Evolutionary conservation across 2,888 invertebrate species (phyloP), one percentile per base, ranked within the genome.

Genomic region (Orthosia incerta): DNA sequence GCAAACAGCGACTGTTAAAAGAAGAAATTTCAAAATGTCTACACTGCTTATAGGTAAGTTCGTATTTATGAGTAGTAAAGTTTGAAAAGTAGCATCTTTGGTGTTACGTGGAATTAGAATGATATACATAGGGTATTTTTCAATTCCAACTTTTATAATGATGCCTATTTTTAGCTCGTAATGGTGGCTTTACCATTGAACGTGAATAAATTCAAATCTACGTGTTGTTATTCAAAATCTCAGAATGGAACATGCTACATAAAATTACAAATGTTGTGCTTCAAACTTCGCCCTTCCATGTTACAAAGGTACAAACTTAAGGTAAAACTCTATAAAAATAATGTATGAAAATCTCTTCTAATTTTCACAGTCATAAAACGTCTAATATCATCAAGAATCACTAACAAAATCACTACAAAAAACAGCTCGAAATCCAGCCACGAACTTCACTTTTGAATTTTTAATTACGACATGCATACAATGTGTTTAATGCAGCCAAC

Each of bases 41-140:
- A 90, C 89, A 48, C 45, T 73, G 56, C 31, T 60, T 91, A 89
- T 89, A 86, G 87, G 86, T 51, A 23, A 20, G 26, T 91, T 89
- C 88, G 88, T 92, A 91, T 92, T 93, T 92, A 92, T 89, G 85
- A 88, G 91, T 89, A 91, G 92, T 94, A 93, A 94, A 94, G 87
- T 92, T 88, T 88, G 87, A 74, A 88, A 87, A 90, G 91, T 90
- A 89, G 89, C 89, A 82, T 91, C 91, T 89, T 89, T 80, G 82
- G 81, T 81, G 68, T 59, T 18, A 46, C 59, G 67, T 59, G 9
- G 66, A 71, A 57, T 71, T 56, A 71, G 48, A 1, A 60, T 18
- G 3, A 13, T 50, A 72, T 84, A 80, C 90, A 92, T 89, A 63
- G 39, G 91, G 89, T 75, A 87, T 74, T 61, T 9, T 26, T 18